Evolutionary conservation across 1,140 invertebrate genomes (phyloP), one percentile per base, ranked within the genome.

Genomic region (Rhopalosiphum padi): DNA sequence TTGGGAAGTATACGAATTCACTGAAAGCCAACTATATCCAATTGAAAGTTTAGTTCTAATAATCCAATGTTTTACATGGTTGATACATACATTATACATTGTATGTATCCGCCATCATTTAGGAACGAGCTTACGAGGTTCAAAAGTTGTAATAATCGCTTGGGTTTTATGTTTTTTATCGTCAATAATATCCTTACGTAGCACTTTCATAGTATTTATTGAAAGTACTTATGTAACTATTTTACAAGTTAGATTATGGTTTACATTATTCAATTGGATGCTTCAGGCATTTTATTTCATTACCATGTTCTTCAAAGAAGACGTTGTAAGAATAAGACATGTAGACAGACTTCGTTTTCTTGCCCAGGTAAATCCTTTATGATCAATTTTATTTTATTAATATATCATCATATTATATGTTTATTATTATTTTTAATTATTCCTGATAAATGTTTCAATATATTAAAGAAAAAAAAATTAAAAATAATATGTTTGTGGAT

Each of bases 11-110:
- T 85, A 68, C 22, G 89, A 94, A 91, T 82, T 94, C 21, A 83
- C 95, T n/a, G 91, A 93, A 86, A 91, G 94, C 43, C 93, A 82
- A 89, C 94, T 95, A 55, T 95, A 96, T 94, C 96, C 96, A 48
- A 96, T 97, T 93, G 97, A 98, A 95, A 97, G 97, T 95, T 96
- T 98, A 83, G 95, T 97, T 43, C 96, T 96, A 87, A 96, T 96
- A 86, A 96, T 97, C 48, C 96, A 97, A 95, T 96, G 96, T 94
- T 95, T 98, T 94, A 96, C 97, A 94, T 98, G 98, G 98, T 95
- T 97, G 48, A 95, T 98, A 30, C 98, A 99, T 95, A 96, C 97
- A 94, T 96, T 96, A 30, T 98, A 97, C 95, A 95, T 97, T 53
- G 94, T 97, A 93, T 96, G 96, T 37, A 95, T 98, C 41, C 96